phyloP scores from a whole-genome alignment of 2,888 invertebrate genomes.

The Dryomyza anilis region DNA sequence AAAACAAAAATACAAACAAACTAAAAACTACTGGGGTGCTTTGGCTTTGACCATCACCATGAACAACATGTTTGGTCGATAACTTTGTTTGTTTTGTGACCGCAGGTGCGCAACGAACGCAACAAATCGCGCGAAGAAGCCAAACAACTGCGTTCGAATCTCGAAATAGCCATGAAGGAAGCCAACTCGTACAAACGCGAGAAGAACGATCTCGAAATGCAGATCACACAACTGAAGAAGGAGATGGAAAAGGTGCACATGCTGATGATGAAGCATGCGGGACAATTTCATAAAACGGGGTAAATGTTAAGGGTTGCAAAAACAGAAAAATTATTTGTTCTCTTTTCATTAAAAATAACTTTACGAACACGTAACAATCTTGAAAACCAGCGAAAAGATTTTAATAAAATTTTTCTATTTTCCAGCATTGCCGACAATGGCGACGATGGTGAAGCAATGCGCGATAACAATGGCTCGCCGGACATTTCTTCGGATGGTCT shows the following conservation, averaged over 20 bases:
- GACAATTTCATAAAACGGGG: conserved; percentile 68
- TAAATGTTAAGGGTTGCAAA: conserved; percentile 31
- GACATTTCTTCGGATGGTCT: conserved; percentile 61
- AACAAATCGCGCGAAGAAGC: conserved; percentile 92
- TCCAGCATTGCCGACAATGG: conserved; percentile 46
- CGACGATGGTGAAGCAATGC: conserved; percentile 59
- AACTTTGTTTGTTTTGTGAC: conserved; percentile 30
- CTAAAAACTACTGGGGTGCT: background rate
- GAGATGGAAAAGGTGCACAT: conserved; percentile 81
- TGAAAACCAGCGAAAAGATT: too few species aligned
- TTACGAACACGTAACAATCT: background rate
- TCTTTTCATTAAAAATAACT: background rate
- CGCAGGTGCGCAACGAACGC: conserved; percentile 81
- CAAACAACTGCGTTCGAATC: conserved; percentile 78
- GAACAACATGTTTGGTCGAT: background rate
- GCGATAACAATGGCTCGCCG: conserved; percentile 60
- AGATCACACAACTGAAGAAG: conserved; percentile 76
- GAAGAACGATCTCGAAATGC: conserved; percentile 77
- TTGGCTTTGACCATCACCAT: conserved; percentile 3
- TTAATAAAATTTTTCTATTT: conserved; percentile 1
- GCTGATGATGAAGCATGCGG: conserved; percentile 71
- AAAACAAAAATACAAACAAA: conserved; percentile 30
- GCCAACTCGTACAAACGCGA: conserved; percentile 75
- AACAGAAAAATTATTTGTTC: background rate
- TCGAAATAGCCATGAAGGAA: conserved; percentile 81